Conservation (phyloP, 1,140 invertebrate genomes). For the Acyrthosiphon pisum region DNA sequence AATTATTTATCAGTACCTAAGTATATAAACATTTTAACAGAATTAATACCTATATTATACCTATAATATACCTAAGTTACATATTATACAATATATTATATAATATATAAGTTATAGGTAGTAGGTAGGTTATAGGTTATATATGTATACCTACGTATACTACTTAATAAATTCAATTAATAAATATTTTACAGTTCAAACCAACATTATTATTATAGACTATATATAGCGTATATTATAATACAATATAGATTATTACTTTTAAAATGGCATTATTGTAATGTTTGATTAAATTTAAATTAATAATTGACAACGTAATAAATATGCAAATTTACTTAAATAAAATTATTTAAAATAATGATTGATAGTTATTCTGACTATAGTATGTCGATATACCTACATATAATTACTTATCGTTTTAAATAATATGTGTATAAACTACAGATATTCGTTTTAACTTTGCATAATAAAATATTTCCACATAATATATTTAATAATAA, state of each 20-base stretch:
- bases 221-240: too few relatives aligned
- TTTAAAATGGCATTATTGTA: background rate
- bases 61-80: too few relatives aligned
- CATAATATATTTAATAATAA: background rate
- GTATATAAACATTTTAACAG: background rate
- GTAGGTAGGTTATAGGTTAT: too few relatives aligned
- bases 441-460: background rate
- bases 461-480: background rate
- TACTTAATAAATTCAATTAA: background rate
- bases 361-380: background rate
- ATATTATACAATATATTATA: background rate
- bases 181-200: background rate
- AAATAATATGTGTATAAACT: background rate
- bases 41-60: background rate
- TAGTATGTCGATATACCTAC: background rate
- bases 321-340: background rate
- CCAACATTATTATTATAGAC: background rate
- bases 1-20: background rate
- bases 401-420: background rate
- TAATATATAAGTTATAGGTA: too few relatives aligned
- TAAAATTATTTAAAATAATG: background rate
- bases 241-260: background rate
- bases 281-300: background rate
- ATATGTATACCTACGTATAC: too few relatives aligned
- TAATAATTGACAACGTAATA: background rate